Percentiles rank a stretch among this genome's conserved stretches.
These are phyloP conservation scores for Tipula unca DNA, from an alignment of 2,888 invertebrate species.

Conservation along the genomic window DNA sequence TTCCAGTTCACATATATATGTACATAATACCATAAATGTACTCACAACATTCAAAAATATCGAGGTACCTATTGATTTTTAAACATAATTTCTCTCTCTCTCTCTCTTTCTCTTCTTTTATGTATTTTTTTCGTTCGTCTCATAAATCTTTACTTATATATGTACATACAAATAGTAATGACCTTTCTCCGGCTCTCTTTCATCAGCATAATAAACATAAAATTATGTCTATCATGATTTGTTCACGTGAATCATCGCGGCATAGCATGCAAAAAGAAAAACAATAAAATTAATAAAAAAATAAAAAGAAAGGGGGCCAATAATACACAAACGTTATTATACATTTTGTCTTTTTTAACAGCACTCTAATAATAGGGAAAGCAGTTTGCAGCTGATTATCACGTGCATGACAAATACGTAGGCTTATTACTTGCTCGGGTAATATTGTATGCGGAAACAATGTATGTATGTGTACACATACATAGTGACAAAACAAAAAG, in stretches of 20 bases:
- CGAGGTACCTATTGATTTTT: background rate
- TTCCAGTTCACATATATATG: too few relatives aligned
- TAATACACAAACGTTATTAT: background rate
- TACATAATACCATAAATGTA: background rate
- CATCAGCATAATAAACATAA: background rate
- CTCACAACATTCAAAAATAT: background rate
- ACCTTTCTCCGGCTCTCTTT: background rate
- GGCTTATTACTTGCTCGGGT: background rate
- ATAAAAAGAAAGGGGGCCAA: background rate
- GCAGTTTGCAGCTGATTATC: background rate
- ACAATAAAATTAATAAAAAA: background rate
- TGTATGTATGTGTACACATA: background rate
- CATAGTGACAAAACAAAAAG: background rate
- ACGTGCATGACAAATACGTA: background rate
- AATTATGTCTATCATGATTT: constrained; percentile 8
- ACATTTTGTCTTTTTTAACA: background rate
- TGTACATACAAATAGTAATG: background rate
- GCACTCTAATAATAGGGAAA: background rate
- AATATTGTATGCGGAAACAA: background rate
- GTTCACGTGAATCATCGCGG: background rate
- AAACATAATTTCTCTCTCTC: background rate
- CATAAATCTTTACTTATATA: background rate
- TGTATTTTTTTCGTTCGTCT: background rate
- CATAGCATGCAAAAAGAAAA: background rate
- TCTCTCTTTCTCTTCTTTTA: background rate